A percentile compares a stretch with the other conserved stretches of the same genome.
Evolutionary conservation across 2,888 invertebrate species (phyloP).

Genomic region (Morpho helenor): DNA sequence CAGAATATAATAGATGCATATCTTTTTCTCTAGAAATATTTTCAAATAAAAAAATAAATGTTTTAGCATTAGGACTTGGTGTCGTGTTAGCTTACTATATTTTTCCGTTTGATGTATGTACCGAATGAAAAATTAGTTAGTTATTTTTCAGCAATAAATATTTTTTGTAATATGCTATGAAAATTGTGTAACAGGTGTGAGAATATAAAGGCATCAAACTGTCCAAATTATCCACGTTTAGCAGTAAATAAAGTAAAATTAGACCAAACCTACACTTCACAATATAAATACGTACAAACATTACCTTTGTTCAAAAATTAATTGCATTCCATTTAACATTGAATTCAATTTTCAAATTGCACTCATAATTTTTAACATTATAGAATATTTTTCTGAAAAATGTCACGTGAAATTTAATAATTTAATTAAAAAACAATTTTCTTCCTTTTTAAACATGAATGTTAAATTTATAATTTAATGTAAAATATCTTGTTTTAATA

Average conservation of each 20-base stretch:
- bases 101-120: constrained; percentile 35
- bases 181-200: constrained; percentile 8
- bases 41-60: constrained; percentile 61
- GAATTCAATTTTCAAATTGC: too few species aligned
- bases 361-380: too few species aligned
- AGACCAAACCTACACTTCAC: neutral
- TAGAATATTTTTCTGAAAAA: too few species aligned
- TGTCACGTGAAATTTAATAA: too few species aligned
- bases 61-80: constrained; percentile 67
- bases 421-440: too few species aligned
- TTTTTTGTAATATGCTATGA: constrained; percentile 11
- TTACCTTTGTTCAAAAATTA: neutral
- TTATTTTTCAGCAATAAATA: constrained; percentile 10
- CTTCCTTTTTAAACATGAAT: too few species aligned
- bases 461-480: too few species aligned
- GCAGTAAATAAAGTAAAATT: constrained; percentile 11
- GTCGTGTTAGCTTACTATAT: constrained; percentile 66
- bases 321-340: neutral
- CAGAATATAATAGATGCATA: constrained; percentile 74
- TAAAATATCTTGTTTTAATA: too few species aligned
- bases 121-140: constrained; percentile 8
- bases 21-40: constrained; percentile 76
- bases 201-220: neutral
- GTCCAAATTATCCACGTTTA: constrained; percentile 4
- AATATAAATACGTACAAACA: too few species aligned